Base-by-base conservation (phyloP, 2,888 invertebrate genomes). In the Agonopterix arenella region DNA sequence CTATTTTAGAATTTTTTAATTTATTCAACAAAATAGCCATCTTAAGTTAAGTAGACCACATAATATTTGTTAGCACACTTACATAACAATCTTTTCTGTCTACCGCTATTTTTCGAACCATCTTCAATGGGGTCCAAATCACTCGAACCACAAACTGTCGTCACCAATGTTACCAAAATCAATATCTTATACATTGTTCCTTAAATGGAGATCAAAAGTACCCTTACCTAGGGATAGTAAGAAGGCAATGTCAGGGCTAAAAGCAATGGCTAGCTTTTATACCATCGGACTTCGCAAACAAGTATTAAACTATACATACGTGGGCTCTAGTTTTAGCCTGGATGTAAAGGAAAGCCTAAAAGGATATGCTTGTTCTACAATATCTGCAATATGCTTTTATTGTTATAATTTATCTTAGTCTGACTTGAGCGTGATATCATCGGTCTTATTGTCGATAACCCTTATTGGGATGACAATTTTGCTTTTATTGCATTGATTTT, bases 221-320 rank as follows among this genome's bases (percentile, higher is more conserved):
- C 52, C 54, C 64, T 64, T 68, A 62, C 59, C 60, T 59, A 61
- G 63, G 66, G 62, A 66, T 62, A 61, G 61, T 61, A 61, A 56
- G 61, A 74, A 79, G 76, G 75, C 84, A 89, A 86, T 89, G 88
- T 86, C 88, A 86, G 84, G 88, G 84, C 68, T 80, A 71, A 64
- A 16, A 64, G 66, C 70, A 70, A 62, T 64, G 61, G 65, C 83
- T 83, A 82, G 82, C 85, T 88, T 89, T 78, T 89, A 88, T 89
- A 89, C 71, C 61, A 59, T 68, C 73, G 66, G 72, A 69, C 70
- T 60, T 68, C 60, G 70, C 73, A 80, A 80, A 84, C 81, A 78
- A 76, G 76, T 76, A 73, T 68, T 61, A 51, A 64, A 54, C 61
- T 69, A 64, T 70, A 80, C 77, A 63, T 76, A 83, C 78, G 86